A percentile compares a stretch with the other conserved stretches of the same genome.
Evolutionary conservation across 1,140 invertebrate species (phyloP).

Genomic region (Drosophila lacertosa): DNA sequence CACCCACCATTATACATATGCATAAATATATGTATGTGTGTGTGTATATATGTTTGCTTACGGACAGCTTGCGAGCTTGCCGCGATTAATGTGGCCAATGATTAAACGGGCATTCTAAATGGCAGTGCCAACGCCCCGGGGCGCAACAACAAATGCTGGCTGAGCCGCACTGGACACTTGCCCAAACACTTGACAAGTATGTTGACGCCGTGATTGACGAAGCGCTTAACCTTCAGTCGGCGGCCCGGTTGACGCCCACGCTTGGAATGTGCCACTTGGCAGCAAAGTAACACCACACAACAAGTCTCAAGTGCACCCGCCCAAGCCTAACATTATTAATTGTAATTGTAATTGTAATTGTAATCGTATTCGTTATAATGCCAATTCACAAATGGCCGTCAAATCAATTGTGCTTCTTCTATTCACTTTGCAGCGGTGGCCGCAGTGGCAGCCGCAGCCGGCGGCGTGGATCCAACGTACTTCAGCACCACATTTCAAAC

Average conservation of each 20-base stretch:
- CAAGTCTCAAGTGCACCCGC: conserved; percentile 63
- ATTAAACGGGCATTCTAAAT: conserved; percentile 33
- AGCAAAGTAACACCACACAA: conserved; percentile 46
- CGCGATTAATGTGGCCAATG: conserved; percentile 16
- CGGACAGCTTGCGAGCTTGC: not conserved
- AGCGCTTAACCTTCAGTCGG: conserved; percentile 58
- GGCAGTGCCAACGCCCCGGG: conserved; percentile 26
- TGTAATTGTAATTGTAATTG: conserved; percentile 10
- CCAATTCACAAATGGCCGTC: conserved; percentile 21
- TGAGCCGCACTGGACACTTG: conserved; percentile 34
- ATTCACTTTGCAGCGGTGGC: conserved; percentile 40
- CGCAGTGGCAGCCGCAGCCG: conserved; percentile 57
- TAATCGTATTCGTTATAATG: conserved; percentile 5
- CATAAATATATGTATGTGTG: not conserved
- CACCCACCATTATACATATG: conserved; percentile 39
- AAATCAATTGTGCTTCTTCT: conserved; percentile 25
- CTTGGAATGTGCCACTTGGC: conserved; percentile 71
- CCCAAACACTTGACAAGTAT: conserved; percentile 46
- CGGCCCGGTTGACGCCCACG: conserved; percentile 62
- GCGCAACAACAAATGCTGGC: conserved; percentile 10
- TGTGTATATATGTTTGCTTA: not conserved
- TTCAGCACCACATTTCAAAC: conserved; percentile 72
- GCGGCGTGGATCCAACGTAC: conserved; percentile 56
- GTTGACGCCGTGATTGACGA: conserved; percentile 62
- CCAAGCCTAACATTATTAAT: conserved; percentile 61